These are phyloP conservation scores for Dryobota labecula DNA, from an alignment of 2,888 invertebrate genomes.

Conservation along the genomic window DNA sequence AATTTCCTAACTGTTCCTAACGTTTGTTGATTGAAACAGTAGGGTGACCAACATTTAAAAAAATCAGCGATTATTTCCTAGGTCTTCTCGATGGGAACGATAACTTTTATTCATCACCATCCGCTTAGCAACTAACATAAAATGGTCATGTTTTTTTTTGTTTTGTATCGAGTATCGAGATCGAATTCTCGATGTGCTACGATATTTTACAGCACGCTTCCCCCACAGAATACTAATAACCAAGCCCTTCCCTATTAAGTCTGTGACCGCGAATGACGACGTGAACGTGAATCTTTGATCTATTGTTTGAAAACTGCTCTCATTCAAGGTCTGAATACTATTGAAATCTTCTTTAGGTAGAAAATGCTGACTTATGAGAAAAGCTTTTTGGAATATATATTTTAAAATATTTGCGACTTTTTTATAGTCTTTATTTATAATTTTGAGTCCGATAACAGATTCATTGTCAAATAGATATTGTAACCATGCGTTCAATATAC, in stretches of 20 bases:
- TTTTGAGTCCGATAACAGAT: not conserved
- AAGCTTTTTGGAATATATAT: not conserved
- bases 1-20: not conserved
- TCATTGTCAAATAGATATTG: conserved; percentile 31
- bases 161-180: not conserved
- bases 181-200: conserved; percentile 5
- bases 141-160: not conserved
- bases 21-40: not conserved
- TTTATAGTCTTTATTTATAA: not conserved
- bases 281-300: conserved; percentile 33
- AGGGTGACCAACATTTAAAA: not conserved
- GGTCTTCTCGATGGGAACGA: not conserved
- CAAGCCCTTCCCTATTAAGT: too few species aligned
- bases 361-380: not conserved
- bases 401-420: conserved; percentile 23
- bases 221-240: too few species aligned
- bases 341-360: conserved; percentile 42
- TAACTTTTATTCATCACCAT: not conserved
- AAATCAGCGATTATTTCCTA: not conserved
- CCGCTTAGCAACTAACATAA: not conserved
- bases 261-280: conserved; percentile 2
- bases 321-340: conserved; percentile 45
- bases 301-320: conserved; percentile 43
- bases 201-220: not conserved
- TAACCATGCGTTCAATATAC: conserved; percentile 15